These are phyloP conservation scores for Branchinecta lindahli DNA, from an alignment of 1,140 invertebrate genomes.

Conservation along the genomic window DNA sequence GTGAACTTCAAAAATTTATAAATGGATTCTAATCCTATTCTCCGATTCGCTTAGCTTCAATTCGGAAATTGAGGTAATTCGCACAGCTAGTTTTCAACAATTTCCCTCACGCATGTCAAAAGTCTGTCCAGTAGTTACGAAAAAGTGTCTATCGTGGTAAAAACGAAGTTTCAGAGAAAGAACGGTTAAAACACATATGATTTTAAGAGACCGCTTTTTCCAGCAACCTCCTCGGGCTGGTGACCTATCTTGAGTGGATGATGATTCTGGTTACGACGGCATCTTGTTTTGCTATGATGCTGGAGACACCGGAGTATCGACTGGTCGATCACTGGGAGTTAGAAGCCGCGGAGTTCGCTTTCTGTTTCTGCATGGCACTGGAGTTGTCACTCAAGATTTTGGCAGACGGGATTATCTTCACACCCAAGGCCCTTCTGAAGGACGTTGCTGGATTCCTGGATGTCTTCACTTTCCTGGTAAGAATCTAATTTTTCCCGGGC, in stretches of 20 bases:
- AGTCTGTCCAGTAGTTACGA: too few species aligned
- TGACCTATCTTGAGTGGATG: constrained; percentile 97
- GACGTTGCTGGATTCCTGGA: constrained; percentile 82
- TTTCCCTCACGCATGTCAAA: too few species aligned
- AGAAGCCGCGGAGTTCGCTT: constrained; percentile 92
- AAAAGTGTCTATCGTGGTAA: too few species aligned
- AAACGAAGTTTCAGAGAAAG: too few species aligned
- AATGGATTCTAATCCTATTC: too few species aligned
- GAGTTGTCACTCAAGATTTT: constrained; percentile 89
- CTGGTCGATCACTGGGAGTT: constrained; percentile 68
- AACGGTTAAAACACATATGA: too few species aligned
- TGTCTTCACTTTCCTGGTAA: constrained; percentile 92
- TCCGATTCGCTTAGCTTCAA: too few species aligned
- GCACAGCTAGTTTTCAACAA: too few species aligned
- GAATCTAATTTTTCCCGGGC: too few species aligned
- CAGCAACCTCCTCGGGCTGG: constrained; percentile 90
- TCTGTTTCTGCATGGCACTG: constrained; percentile 95
- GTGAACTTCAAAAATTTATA: too few species aligned
- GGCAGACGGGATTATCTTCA: constrained; percentile 95
- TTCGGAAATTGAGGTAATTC: too few species aligned
- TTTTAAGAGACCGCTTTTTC: constrained; percentile 27
- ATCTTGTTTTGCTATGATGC: constrained; percentile 97
- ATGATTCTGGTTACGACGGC: constrained; percentile 97
- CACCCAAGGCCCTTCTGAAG: constrained; percentile 94
- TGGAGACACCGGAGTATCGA: constrained; percentile 79